These are phyloP conservation scores for Solea solea DNA, from an alignment of 2,113 vertebrate species.

Conservation along the genomic window DNA sequence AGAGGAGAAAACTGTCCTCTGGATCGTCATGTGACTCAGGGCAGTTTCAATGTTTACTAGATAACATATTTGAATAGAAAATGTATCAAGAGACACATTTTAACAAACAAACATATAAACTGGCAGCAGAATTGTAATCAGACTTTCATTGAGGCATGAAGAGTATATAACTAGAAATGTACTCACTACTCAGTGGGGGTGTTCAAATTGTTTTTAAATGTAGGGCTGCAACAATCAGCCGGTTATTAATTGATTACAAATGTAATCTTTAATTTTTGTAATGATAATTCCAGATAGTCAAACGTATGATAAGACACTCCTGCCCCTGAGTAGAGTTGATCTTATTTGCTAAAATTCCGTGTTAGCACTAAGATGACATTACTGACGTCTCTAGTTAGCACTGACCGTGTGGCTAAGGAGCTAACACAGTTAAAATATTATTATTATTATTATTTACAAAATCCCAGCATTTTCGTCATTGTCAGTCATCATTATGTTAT, in stretches of 20 bases:
- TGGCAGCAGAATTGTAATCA: too few species aligned
- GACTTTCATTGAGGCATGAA: too few species aligned
- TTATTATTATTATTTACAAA: too few species aligned
- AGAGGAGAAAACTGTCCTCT: neutral
- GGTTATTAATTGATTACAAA: neutral
- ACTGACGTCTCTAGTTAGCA: constrained; percentile 9
- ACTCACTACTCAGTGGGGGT: too few species aligned
- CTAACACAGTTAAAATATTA: neutral
- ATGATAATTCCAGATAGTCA: too few species aligned
- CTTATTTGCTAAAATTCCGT: neutral
- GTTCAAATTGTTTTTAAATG: too few species aligned
- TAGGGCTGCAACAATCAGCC: neutral
- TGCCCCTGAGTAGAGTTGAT: neutral
- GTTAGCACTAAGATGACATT: neutral
- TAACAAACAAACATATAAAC: too few species aligned
- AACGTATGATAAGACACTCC: too few species aligned
- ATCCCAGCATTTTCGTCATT: neutral
- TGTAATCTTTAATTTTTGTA: too few species aligned
- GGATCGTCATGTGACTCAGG: constrained; percentile 57
- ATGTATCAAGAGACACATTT: neutral
- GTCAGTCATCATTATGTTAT: neutral
- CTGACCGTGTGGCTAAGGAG: neutral
- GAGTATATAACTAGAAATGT: too few species aligned
- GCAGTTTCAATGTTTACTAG: neutral
- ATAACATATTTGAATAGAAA: neutral